Evolutionary conservation across 2,113 vertebrate species (phyloP).

Genomic region (Xenopus tropicalis): DNA sequence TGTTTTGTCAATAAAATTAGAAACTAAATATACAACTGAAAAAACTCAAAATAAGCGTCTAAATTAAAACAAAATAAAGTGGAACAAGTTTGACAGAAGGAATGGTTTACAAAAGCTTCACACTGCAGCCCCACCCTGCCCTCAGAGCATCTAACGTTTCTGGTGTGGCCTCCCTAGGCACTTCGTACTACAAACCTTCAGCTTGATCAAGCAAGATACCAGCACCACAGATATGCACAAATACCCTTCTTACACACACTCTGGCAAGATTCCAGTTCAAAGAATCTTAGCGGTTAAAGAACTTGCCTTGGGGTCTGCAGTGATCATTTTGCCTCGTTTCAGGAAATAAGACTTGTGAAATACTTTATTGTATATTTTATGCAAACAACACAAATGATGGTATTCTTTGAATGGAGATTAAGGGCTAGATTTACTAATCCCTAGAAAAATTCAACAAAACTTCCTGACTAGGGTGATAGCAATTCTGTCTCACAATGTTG

Average conservation of each 20-base stretch:
- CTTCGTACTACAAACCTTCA: slow-evolving; percentile 1
- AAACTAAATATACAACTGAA: too few species aligned
- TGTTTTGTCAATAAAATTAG: too few species aligned
- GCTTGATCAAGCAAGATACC: slow-evolving; percentile 18
- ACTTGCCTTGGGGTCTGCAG: slow-evolving; percentile 17
- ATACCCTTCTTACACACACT: background rate
- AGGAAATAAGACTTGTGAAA: slow-evolving; percentile 25
- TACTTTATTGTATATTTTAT: slow-evolving; percentile 18
- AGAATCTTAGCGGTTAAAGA: slow-evolving; percentile 21
- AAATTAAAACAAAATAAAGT: too few species aligned
- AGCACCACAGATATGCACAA: background rate
- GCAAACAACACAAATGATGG: background rate
- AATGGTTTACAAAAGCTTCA: too few species aligned
- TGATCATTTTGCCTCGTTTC: slow-evolving; percentile 32
- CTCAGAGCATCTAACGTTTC: background rate
- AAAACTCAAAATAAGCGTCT: too few species aligned
- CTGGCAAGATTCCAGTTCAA: slow-evolving; percentile 27
- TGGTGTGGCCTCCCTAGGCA: background rate
- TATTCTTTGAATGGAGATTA: too few species aligned
- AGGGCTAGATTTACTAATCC: too few species aligned
- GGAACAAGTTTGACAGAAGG: too few species aligned
- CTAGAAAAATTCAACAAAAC: too few species aligned
- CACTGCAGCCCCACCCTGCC: background rate
- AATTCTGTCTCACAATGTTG: too few species aligned
- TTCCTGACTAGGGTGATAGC: too few species aligned